Base-by-base conservation (phyloP, 2,113 vertebrate species). In the Corapipo altera region DNA sequence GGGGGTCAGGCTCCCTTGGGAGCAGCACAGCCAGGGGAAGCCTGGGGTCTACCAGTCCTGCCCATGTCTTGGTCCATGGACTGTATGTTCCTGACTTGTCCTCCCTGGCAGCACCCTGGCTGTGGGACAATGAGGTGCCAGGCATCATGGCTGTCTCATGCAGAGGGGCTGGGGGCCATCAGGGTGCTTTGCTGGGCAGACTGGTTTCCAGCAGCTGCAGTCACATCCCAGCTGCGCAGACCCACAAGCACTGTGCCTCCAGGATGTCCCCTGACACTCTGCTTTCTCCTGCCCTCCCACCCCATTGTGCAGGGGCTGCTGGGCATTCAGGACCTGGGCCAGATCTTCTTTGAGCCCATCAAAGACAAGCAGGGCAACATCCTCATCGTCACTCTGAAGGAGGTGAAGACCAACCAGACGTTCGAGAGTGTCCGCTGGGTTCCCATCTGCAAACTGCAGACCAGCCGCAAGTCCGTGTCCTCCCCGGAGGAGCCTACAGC, bases 321-420 rank as follows among this genome's bases (percentile, higher is more conserved):
- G 66, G 98, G 99, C 75, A 98, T 98, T 55, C 98, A 98, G 93
- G 98, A 99, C 92, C 96, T 99, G 70, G 99, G 99, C 8, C 98
- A 98, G 88, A 98, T 98, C 58, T 99, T 99, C 96, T 99, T 98
- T 6, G 99, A 99, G 95, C 98, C 99, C 3, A 96, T 99, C 95
- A 99, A 98, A 93, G 99, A 99, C 98, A 99, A 98, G 84, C 99
- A 99, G 22, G 99, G 99, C n/a, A 99, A 99, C n/a, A 98, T 98
- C 54, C 91, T 99, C 90, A 97, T 99, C 26, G 97, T 99, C 88
- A 98, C 99, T 37, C 95, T 99, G 80, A 98, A 98, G 96, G 99
- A 99, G 94, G 98, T 99, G 97, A 98, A 96, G 51, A 95, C 98
- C 57, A 98, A 95, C 91, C 98, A 98, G 70, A 98, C 97, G 35